phyloP scores from a whole-genome alignment of 2,888 invertebrate genomes.

The Limnephilus marmoratus region DNA sequence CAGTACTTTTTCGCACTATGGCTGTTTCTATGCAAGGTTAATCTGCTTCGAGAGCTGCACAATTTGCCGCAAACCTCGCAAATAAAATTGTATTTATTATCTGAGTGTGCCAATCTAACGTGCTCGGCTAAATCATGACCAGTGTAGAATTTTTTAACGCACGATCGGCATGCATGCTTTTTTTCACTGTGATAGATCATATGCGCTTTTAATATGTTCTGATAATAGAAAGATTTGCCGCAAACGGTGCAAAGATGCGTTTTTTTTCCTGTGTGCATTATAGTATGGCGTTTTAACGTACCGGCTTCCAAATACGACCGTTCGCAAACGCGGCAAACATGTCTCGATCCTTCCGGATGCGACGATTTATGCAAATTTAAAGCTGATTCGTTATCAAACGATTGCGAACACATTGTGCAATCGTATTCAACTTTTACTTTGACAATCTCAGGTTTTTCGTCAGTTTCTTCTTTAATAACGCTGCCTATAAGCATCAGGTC shows the following conservation, averaged over 20 bases:
- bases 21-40: conserved; percentile 53
- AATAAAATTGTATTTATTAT: conserved; percentile 60
- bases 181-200: conserved; percentile 64
- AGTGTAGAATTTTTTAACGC: conserved; percentile 63
- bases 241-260: conserved; percentile 61
- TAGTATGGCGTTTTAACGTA: conserved; percentile 57
- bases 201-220: conserved; percentile 60
- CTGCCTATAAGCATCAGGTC: conserved; percentile 7
- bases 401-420: conserved; percentile 61
- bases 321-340: conserved; percentile 58
- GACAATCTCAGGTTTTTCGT: background rate
- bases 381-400: conserved; percentile 47
- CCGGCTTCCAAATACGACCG: conserved; percentile 59
- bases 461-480: conserved; percentile 28
- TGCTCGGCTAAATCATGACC: conserved; percentile 59
- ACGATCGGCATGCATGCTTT: conserved; percentile 52
- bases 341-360: conserved; percentile 59
- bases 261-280: conserved; percentile 61
- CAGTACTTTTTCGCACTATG: conserved; percentile 53
- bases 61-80: conserved; percentile 63
- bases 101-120: conserved; percentile 57
- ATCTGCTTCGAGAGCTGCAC: conserved; percentile 57
- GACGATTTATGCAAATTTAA: conserved; percentile 54
- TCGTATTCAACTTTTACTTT: conserved; percentile 46
- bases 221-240: conserved; percentile 60